Evolutionary conservation across 2,888 invertebrate species (phyloP), one percentile per base, ranked within the genome.

Genomic region (Disparrhopalites patrizii): DNA sequence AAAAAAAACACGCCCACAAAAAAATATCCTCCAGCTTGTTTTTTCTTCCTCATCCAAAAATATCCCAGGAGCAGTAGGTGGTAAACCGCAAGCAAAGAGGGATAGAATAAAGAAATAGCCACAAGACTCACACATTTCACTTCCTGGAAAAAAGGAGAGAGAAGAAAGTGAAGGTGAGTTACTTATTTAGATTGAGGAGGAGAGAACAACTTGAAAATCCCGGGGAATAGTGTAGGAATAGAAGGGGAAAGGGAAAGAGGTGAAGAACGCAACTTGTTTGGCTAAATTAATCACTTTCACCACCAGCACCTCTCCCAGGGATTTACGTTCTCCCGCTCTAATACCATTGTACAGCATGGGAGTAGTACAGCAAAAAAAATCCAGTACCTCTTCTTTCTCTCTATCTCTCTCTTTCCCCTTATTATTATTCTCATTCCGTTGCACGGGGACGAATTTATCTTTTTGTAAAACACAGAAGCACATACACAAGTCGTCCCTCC

Each of bases 231-330:
- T n/a, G n/a, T n/a, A 36, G 36, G 15, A 36, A 15, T 7, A 36
- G 36, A 36, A 36, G 36, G 7, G 15, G 15, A 15, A 36, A 36
- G 36, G 15, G 15, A 4, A 15, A 43, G 43, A 43, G 43, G 20
- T 15, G n/a, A 20, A 10, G 43, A 43, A 15, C 43, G 50, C 57
- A 55, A 55, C 43, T 56, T 64, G 64, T 56, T 56, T 50, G 25
- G 43, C 64, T 56, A 64, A 64, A 55, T 64, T 64, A 64, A 56
- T 56, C 64, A 54, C 56, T 56, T 30, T 58, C 65, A 50, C 56
- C 64, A 56, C 64, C 47, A 36, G 47, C 40, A 36, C 40, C 27
- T 58, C 43, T 40, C 40, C 28, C 38, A 60, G 60, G 60, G 43
- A 47, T 50, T 50, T 31, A 50, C 50, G 38, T 13, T 60, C n/a